Conservation (phyloP, 2,888 invertebrate genomes). For the Eupithecia subumbrata region DNA sequence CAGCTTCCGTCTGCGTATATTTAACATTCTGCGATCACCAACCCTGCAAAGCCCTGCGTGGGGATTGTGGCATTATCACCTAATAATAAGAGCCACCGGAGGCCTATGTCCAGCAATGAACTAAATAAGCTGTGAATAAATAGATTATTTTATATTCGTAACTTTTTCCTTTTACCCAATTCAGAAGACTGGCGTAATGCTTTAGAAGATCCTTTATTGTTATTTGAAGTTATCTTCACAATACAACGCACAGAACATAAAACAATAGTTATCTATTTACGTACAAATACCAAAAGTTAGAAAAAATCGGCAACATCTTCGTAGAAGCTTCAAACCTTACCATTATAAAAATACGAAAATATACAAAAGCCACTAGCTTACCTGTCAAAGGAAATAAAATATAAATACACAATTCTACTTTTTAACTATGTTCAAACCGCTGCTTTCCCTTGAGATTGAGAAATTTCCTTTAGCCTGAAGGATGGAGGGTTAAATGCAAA, state of each 20-base stretch:
- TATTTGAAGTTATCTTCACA: background rate
- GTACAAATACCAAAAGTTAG: background rate
- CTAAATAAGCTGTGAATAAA: background rate
- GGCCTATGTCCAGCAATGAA: background rate
- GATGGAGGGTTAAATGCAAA: slow-evolving; percentile 15
- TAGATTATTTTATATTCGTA: background rate
- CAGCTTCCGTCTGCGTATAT: background rate
- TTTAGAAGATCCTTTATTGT: background rate
- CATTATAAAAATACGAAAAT: background rate
- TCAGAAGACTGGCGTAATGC: background rate
- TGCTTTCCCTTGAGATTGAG: slow-evolving; percentile 12
- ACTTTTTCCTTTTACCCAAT: background rate
- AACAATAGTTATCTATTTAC: background rate
- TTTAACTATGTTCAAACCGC: slow-evolving; percentile 11
- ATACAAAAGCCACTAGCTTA: background rate
- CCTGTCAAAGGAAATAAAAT: slow-evolving; percentile 32
- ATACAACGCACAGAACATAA: background rate
- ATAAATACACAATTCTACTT: slow-evolving; percentile 11
- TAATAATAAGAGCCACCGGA: background rate
- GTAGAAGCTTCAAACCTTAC: background rate
- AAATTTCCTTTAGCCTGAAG: slow-evolving; percentile 10
- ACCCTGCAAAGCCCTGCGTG: no score
- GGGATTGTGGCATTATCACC: background rate
- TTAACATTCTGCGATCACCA: background rate
- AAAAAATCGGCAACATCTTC: background rate